A percentile compares a stretch with the other conserved stretches of the same genome.
Evolutionary conservation across 2,888 invertebrate species (phyloP).

Genomic region (Isoperla grammatica): DNA sequence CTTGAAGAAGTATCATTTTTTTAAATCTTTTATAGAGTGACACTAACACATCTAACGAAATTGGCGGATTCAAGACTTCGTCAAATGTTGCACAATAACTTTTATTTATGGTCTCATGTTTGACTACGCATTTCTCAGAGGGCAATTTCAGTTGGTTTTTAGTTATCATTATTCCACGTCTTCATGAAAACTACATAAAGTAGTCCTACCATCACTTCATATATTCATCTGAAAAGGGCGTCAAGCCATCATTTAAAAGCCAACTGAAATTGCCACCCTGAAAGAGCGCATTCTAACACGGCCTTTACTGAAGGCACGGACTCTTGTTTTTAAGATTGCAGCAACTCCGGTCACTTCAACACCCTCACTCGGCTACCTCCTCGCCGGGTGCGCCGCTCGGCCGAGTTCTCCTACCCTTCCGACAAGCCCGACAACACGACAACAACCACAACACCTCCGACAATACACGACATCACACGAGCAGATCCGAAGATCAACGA

Average conservation of each 20-base stretch:
- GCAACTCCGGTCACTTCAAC: constrained; percentile 40
- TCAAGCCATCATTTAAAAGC: no score
- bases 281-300: no score
- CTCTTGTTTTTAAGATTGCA: constrained; percentile 38
- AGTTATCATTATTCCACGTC: neutral
- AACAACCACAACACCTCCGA: constrained; percentile 23
- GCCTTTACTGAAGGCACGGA: no score
- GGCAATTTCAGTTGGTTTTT: neutral
- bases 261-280: no score
- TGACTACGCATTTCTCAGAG: no score
- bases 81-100: no score
- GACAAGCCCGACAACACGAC: constrained; percentile 29
- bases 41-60: no score
- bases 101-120: no score
- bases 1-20: no score
- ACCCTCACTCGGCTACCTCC: constrained; percentile 38
- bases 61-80: no score
- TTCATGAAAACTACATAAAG: neutral
- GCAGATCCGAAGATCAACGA: constrained; percentile 7
- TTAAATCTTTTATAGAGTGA: no score
- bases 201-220: no score
- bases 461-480: constrained; percentile 2
- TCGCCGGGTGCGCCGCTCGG: constrained; percentile 39
- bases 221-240: neutral
- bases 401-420: constrained; percentile 33